Evolutionary conservation across 1,140 invertebrate genomes (phyloP).

Genomic region (Pinna nobilis): DNA sequence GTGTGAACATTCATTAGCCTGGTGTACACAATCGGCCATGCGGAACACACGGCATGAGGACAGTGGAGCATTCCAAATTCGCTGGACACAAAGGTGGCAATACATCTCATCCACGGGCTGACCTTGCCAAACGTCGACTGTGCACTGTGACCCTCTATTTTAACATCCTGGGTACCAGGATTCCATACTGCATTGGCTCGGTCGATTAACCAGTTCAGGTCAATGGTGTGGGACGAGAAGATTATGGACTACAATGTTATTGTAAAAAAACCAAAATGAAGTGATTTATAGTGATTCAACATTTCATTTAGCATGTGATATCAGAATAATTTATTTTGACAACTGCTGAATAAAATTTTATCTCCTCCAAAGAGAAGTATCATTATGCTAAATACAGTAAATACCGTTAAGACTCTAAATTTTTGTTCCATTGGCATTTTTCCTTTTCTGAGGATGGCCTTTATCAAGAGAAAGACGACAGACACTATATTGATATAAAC

Average conservation of each 20-base stretch:
- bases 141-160: slow-evolving; percentile 55
- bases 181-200: slow-evolving; percentile 91
- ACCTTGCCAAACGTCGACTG: slow-evolving; percentile 64
- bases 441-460: too few species aligned
- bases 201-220: slow-evolving; percentile 96
- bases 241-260: slow-evolving; percentile 68
- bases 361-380: too few species aligned
- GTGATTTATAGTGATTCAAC: background rate
- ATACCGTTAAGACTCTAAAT: too few species aligned
- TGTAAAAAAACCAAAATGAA: background rate
- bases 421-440: too few species aligned
- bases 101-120: slow-evolving; percentile 87
- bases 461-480: too few species aligned
- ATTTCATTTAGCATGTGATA: background rate
- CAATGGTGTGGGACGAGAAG: slow-evolving; percentile 81
- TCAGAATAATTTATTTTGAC: background rate
- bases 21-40: slow-evolving; percentile 96
- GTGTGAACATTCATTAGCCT: slow-evolving; percentile 92
- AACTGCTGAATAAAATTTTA: too few species aligned
- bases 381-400: too few species aligned
- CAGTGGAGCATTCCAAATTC: slow-evolving; percentile 83
- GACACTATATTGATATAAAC: too few species aligned
- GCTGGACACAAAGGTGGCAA: slow-evolving; percentile 86
- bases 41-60: slow-evolving; percentile 87
- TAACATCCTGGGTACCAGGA: slow-evolving; percentile 69